Evolutionary conservation across 2,113 vertebrate species (phyloP).

Genomic region (Apaloderma vittatum): DNA sequence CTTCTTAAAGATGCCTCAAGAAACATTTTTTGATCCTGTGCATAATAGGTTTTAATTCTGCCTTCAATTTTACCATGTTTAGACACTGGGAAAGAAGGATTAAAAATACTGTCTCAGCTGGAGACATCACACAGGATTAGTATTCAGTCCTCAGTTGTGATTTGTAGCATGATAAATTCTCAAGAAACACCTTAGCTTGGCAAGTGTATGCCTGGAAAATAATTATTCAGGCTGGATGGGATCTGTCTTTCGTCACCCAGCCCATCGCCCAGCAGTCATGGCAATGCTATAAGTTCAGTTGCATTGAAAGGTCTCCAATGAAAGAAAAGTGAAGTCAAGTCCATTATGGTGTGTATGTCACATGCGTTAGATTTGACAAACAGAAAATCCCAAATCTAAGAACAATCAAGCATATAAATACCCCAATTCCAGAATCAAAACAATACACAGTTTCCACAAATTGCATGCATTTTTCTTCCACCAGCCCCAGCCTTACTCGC

Average conservation of each 20-base stretch:
- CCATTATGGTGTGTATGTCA: background rate
- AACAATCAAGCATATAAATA: conserved; percentile 65
- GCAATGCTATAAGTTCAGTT: background rate
- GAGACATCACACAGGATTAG: background rate
- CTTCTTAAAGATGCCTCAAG: background rate
- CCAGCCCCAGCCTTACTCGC: conserved; percentile 23
- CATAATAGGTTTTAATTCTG: conserved; percentile 11
- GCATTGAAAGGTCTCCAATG: background rate
- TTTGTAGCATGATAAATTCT: conserved; percentile 29
- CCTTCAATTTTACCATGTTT: background rate
- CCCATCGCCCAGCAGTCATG: background rate
- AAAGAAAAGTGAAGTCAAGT: background rate
- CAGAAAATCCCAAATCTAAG: conserved; percentile 53
- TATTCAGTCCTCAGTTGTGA: conserved; percentile 1
- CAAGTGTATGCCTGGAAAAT: background rate
- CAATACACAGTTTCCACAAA: conserved; percentile 59
- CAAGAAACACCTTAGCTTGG: conserved; percentile 9
- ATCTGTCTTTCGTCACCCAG: background rate
- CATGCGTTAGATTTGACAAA: conserved; percentile 5
- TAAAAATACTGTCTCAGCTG: conserved; percentile 39
- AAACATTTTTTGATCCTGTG: background rate
- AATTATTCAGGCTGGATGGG: background rate
- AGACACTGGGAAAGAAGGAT: conserved; percentile 37
- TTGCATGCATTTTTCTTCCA: conserved; percentile 49
- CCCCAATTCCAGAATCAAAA: conserved; percentile 62